Base-by-base conservation (phyloP, 2,797 vertebrate species). In the Eulemur rubriventer region DNA sequence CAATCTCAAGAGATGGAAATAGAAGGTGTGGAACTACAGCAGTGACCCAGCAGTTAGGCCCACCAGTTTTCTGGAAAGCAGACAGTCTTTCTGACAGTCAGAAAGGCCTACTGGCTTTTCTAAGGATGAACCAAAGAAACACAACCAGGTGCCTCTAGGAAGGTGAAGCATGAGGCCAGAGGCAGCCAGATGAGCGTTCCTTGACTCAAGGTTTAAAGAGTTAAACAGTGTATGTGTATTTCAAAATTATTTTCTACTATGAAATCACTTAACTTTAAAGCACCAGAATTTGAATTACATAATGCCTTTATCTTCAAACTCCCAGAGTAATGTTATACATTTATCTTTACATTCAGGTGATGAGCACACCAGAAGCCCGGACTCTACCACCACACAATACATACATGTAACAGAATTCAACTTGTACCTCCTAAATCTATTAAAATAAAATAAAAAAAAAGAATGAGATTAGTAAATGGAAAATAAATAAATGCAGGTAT, bases 71-170 rank as follows among this genome's bases (percentile, higher is more conserved):
- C 91, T 20, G 2, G 6, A 24, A n/a, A 65, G 43, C 14, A 65
- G 20, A 41, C 1, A 13, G 30, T 20, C 20, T 7, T 26, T 22
- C 22, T n/a, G n/a, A 63, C 50, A 12, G 72, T 0, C 41, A 7
- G n/a, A 22, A 38, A 24, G 12, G 2, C 14, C 22, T 33, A 55
- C 48, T 67, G 12, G 26, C 33, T 57, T 93, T 22, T n/a, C n/a
- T 55, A 43, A 90, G 24, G 35, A 61, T 52, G 59, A 84, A 33
- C 1, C 61, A 43, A 80, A 96, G 63, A 93, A 91, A 89, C 30
- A 67, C 38, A 38, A 48, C n/a, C 55, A 63, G 38, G 52, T 70
- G 50, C 35, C 46, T 87, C 38, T 73, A 43, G 59, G 63, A 82
- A 72, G 16, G 28, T 57, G 61, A 55, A 33, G 41, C 16, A 38